Base-by-base conservation (phyloP, 1,140 invertebrate genomes). In the Prorops nasuta region DNA sequence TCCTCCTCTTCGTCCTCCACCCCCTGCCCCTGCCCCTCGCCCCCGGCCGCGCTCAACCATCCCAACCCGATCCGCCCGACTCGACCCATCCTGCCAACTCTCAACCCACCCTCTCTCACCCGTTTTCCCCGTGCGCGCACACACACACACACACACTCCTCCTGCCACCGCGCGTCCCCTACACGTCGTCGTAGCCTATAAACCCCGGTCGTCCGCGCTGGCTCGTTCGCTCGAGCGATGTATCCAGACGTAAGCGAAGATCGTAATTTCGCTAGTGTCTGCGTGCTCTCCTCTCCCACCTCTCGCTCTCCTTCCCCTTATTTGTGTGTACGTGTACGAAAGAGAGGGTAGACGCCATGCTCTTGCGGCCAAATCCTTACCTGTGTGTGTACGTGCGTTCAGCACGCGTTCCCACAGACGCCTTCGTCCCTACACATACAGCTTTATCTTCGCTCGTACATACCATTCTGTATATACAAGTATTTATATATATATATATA, bases 231-330 rank as follows among this genome's bases (percentile, higher is more conserved):
- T 62, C 63, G 54, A 61, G 58, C 62, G 54, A 66, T 67, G 63
- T 64, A 69, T 68, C 61, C 58, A 66, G 61, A 67, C 61, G 61
- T 64, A 63, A 66, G 58, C 62, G 62, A 64, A 68, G 58, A 56
- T 63, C 62, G 66, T 69, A 67, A 69, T 71, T 71, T 69, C 60
- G 58, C 60, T 51, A 59, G 56, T 66, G 64, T 68, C 60, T 67
- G 65, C 60, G 67, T 68, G 57, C 49, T 39, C 37, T 38, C 24
- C 24, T 9, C n/a, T n/a, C 39, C 24, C 35, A 35, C 14, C 17
- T 44, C 21, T 31, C 38, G 20, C 17, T 34, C 42, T 12, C 41
- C 16, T 9, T 10, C 24, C 24, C 24, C n/a, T n/a, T n/a, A n/a
- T n/a, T n/a, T n/a, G 49, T 40, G 44, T 50, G 28, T 36, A 49